These are phyloP conservation scores for Ommatoiulus sabulosus DNA, from an alignment of 2,888 invertebrate genomes.

Conservation along the genomic window DNA sequence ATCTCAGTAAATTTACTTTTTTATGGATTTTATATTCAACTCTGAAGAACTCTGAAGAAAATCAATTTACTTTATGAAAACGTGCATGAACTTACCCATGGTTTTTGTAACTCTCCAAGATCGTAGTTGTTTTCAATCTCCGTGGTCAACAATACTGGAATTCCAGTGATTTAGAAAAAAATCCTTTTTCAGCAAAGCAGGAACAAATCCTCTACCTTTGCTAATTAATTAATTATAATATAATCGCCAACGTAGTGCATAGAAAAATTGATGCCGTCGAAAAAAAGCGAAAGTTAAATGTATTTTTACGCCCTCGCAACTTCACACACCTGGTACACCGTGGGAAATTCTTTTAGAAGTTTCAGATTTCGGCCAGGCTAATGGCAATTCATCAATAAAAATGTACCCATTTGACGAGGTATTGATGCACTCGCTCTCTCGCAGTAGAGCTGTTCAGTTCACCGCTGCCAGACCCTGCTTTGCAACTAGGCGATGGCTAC, in stretches of 20 bases:
- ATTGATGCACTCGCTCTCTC: not conserved
- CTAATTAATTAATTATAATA: not conserved
- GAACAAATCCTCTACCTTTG: not conserved
- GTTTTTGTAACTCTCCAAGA: not conserved
- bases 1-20: too few species aligned
- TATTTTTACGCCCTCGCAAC: not conserved
- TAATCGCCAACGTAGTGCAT: not conserved
- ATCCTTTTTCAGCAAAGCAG: not conserved
- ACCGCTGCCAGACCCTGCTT: not conserved
- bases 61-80: not conserved
- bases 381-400: not conserved
- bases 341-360: not conserved
- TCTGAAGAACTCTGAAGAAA: too few species aligned
- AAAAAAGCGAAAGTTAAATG: not conserved
- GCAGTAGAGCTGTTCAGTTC: not conserved
- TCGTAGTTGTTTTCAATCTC: not conserved
- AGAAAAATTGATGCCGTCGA: not conserved
- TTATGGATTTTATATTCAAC: too few species aligned
- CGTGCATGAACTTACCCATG: not conserved
- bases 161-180: not conserved
- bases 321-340: slow-evolving; percentile 10
- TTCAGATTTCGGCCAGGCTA: slow-evolving; percentile 3
- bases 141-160: not conserved
- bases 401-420: not conserved
- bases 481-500: not conserved